Percentiles rank a stretch among this genome's conserved stretches.
These are phyloP conservation scores for Aegithalos caudatus DNA, from an alignment of 2,113 vertebrate species.

Conservation along the genomic window DNA sequence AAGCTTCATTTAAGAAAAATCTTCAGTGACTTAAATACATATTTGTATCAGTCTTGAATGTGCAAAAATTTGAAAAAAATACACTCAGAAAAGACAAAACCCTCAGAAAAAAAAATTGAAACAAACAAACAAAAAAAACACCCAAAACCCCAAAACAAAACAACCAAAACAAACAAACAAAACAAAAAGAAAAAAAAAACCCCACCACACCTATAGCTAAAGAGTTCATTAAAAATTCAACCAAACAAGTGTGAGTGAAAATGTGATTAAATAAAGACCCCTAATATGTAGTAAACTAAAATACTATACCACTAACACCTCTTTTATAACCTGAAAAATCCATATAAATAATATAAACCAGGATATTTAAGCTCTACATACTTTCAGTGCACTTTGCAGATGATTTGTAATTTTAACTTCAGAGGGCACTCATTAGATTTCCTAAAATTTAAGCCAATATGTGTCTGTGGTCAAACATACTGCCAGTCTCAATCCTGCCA, in stretches of 20 bases:
- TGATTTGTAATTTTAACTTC: background rate
- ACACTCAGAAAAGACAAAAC: background rate
- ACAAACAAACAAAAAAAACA: too few species aligned
- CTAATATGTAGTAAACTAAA: background rate
- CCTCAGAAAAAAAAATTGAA: background rate
- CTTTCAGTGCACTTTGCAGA: background rate
- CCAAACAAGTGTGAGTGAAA: background rate
- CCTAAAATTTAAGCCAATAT: background rate
- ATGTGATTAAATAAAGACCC: background rate
- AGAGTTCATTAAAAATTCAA: background rate
- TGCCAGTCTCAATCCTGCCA: background rate
- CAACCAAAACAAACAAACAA: too few species aligned
- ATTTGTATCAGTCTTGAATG: background rate
- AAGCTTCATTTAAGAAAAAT: background rate
- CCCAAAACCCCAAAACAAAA: too few species aligned
- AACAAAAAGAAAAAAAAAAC: too few species aligned
- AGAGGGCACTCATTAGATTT: background rate
- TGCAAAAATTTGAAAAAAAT: background rate
- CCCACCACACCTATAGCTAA: background rate
- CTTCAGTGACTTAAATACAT: background rate
- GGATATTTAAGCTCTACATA: background rate
- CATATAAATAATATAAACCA: background rate
- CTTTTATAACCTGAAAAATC: background rate
- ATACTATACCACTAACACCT: background rate
- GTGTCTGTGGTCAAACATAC: background rate